A percentile compares a stretch with the other conserved stretches of the same genome.
Evolutionary conservation across 1,140 invertebrate species (phyloP).

Genomic region (Drosophila leontia): DNA sequence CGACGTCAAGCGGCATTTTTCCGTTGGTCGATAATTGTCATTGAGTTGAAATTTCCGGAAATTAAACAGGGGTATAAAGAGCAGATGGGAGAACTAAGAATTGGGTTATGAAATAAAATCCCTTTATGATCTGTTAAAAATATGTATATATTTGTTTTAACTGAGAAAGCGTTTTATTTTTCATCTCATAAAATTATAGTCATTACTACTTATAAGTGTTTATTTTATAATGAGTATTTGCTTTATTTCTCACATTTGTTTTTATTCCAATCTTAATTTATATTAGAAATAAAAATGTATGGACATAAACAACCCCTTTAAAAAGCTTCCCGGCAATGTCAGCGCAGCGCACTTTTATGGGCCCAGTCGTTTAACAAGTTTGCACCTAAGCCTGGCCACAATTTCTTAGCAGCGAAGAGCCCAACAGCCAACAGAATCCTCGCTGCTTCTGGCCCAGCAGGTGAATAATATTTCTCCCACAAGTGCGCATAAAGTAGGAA

Average conservation of each 20-base stretch:
- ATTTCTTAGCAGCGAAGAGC: constrained; percentile 19
- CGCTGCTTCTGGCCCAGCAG: constrained; percentile 25
- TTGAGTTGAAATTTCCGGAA: constrained; percentile 1
- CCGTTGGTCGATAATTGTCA: constrained; percentile 9
- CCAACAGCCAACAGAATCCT: constrained; percentile 4
- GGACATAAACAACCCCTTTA: neutral
- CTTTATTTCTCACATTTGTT: neutral
- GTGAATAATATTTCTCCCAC: constrained; percentile 38
- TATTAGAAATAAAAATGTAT: neutral
- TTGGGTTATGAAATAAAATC: neutral
- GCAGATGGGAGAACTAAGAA: neutral
- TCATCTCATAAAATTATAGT: too few relatives aligned
- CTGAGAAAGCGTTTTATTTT: too few relatives aligned
- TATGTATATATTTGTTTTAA: too few relatives aligned
- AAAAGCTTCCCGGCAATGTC: neutral
- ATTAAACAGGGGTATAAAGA: neutral
- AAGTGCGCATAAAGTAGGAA: constrained; percentile 40
- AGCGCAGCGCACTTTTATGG: neutral
- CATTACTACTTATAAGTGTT: too few relatives aligned
- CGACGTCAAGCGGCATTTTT: constrained; percentile 1
- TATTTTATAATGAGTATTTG: neutral
- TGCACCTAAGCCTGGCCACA: constrained; percentile 4
- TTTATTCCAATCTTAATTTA: neutral
- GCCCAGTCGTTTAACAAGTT: constrained; percentile 9
- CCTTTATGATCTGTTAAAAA: neutral